Base-by-base conservation (phyloP, 2,797 vertebrate species). In the Anableps anableps region DNA sequence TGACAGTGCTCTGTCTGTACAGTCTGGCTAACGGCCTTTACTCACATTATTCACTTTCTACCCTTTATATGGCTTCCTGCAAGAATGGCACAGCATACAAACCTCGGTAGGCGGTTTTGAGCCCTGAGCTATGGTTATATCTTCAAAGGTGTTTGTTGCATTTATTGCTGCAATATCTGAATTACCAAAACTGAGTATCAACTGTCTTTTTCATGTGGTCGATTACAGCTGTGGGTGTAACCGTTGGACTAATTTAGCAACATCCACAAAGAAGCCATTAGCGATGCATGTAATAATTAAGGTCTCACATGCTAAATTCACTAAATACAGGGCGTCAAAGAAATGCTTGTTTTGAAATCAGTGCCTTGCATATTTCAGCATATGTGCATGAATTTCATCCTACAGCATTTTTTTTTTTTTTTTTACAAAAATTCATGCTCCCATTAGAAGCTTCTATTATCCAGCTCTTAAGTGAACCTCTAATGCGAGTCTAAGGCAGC, bases 171-270 rank as follows among this genome's bases (percentile, higher is more conserved):
- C 75, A 88, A 86, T 19, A 36, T 66, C 76, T 60, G 29, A 34
- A 74, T 87, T 88, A 83, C 87, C 75, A 43, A 75, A 87, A 55
- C 75, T 74, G 76, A 82, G 72, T 10, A 78, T 83, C 75, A 89
- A 88, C 89, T 83, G 83, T 62, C 79, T 73, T 81, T 82, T 85
- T 43, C 38, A 55, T 88, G 36, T 74, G 79, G 74, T 34, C 45
- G 51, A 82, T 88, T 85, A 73, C 76, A 85, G 34, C 8, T 66
- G 72, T 72, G 78, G 88, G 85, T 72, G 89, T 89, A 80, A 72
- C 74, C 60, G 38, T 77, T 83, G 76, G 38, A 41, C 66, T 85
- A 78, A 86, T 85, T 91, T 80, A 73, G 86, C 78, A 90, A 88
- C 36, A 83, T 80, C 64, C 73, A 74, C 70, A 26, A 66, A 75